These are phyloP conservation scores for Campodea augens DNA, from an alignment of 1,140 invertebrate genomes.

Conservation along the genomic window DNA sequence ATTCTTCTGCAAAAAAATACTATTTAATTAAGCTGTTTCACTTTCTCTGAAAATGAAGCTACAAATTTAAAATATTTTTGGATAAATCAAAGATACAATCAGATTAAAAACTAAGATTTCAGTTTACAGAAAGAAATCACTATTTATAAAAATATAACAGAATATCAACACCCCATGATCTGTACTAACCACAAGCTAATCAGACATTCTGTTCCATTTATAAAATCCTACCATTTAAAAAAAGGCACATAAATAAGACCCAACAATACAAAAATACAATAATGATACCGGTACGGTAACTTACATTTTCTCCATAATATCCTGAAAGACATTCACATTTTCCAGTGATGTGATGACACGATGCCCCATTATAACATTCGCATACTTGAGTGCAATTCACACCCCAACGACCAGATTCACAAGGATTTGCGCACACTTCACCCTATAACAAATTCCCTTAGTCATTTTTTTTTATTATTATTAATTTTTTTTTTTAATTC, in stretches of 20 bases:
- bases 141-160: not conserved
- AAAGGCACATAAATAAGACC: no score
- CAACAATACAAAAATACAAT: no score
- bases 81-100: no score
- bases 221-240: not conserved
- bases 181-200: not conserved
- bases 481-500: not conserved
- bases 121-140: not conserved
- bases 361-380: slow-evolving; percentile 69
- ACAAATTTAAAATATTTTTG: no score
- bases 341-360: slow-evolving; percentile 58
- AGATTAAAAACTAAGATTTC: no score
- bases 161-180: not conserved
- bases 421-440: slow-evolving; percentile 49
- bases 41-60: no score
- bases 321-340: slow-evolving; percentile 52
- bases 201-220: not conserved
- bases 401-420: slow-evolving; percentile 51
- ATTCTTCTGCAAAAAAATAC: no score
- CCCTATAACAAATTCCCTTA: slow-evolving; percentile 28
- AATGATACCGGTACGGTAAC: slow-evolving; percentile 11
- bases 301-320: slow-evolving; percentile 50
- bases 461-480: not conserved
- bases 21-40: no score
- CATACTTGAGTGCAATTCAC: slow-evolving; percentile 51